A percentile compares a stretch with the other conserved stretches of the same genome.
phyloP scores from a whole-genome alignment of 2,113 vertebrate species.

The Malaclemys terrapin region DNA sequence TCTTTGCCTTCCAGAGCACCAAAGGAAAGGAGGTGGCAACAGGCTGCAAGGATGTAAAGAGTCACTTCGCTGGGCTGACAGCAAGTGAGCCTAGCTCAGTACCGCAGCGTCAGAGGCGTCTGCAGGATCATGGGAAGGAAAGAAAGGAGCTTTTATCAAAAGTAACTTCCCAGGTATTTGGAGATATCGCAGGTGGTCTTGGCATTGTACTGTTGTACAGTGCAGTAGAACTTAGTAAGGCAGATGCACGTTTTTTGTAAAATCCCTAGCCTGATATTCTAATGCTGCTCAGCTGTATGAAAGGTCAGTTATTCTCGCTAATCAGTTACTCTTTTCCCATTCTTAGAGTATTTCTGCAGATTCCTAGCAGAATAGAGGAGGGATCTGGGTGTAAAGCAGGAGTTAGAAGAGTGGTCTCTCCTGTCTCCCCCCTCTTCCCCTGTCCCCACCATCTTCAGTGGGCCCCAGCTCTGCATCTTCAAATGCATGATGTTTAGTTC shows the following conservation, averaged over 20 bases:
- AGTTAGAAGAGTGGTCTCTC: background rate
- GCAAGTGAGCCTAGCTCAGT: conserved; percentile 72
- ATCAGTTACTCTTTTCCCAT: background rate
- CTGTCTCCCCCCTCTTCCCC: background rate
- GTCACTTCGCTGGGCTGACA: conserved; percentile 62
- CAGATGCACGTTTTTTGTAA: background rate
- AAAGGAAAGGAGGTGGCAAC: conserved; percentile 85
- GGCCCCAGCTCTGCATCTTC: background rate
- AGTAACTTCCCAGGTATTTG: conserved; percentile 83
- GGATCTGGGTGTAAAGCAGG: background rate
- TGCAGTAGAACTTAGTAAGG: background rate
- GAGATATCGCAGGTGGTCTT: background rate
- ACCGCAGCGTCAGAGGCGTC: conserved; percentile 86
- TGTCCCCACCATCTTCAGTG: background rate
- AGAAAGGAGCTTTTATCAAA: conserved; percentile 92
- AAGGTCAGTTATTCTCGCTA: conserved; percentile 38
- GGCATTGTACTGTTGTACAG: background rate
- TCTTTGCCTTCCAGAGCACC: conserved; percentile 75
- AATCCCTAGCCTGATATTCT: background rate
- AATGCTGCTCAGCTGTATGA: background rate
- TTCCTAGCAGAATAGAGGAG: background rate
- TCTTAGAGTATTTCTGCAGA: background rate
- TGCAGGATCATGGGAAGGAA: conserved; percentile 94
- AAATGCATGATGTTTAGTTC: background rate
- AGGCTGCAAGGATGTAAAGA: conserved; percentile 83